phyloP scores from a whole-genome alignment of 2,888 invertebrate genomes.

The Drosophila mulleri region DNA sequence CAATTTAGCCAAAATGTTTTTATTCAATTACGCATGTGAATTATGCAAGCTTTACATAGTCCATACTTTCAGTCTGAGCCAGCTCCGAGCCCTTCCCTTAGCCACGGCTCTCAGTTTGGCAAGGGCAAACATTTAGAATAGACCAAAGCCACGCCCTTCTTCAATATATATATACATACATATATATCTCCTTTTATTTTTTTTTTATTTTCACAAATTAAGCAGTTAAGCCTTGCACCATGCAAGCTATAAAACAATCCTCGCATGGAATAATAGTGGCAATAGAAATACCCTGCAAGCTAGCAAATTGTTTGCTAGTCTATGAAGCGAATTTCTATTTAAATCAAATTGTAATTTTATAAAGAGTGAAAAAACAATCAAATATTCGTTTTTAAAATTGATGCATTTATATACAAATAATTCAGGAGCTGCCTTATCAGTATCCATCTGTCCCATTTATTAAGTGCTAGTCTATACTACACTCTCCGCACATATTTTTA shows the following conservation, averaged over 20 bases:
- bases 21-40: constrained; percentile 74
- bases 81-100: neutral
- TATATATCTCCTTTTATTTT: constrained; percentile 10
- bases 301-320: too few relatives aligned
- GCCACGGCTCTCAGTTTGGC: constrained; percentile 18
- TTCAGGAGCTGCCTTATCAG: neutral
- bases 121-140: constrained; percentile 37
- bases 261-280: neutral
- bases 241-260: constrained; percentile 27
- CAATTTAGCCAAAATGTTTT: constrained; percentile 69
- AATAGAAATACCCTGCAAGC: constrained; percentile 13
- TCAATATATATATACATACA: neutral
- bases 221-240: constrained; percentile 65
- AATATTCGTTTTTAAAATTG: too few relatives aligned
- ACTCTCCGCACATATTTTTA: neutral
- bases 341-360: too few relatives aligned
- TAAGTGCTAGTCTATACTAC: neutral
- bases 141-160: constrained; percentile 45
- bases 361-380: too few relatives aligned
- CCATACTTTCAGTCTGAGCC: constrained; percentile 11
- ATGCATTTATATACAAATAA: too few relatives aligned
- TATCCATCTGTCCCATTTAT: rapidly evolving
- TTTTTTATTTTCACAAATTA: constrained; percentile 61
- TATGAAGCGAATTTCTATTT: too few relatives aligned
- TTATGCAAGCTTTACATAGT: constrained; percentile 62